phyloP scores from a whole-genome alignment of 2,888 invertebrate species.

The Epistrophe grossulariae region DNA sequence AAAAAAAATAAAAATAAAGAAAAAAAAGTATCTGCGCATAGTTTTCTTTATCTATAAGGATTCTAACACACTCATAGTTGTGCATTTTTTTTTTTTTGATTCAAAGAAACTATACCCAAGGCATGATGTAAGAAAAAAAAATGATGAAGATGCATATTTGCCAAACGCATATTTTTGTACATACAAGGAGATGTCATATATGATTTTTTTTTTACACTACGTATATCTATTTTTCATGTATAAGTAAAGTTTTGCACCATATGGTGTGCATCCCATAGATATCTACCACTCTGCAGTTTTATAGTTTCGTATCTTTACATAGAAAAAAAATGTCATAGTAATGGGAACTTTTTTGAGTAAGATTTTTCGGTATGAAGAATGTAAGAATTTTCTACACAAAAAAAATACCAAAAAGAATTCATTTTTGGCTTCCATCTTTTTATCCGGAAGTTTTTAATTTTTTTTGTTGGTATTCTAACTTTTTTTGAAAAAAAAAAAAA shows the following conservation, averaged over 20 bases:
- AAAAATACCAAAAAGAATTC: constrained; percentile 51
- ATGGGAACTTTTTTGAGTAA: constrained; percentile 43
- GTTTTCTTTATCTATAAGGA: constrained; percentile 56
- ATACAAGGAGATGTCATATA: constrained; percentile 22
- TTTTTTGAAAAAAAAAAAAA: constrained; percentile 42
- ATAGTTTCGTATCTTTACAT: constrained; percentile 28
- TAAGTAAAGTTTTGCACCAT: constrained; percentile 51
- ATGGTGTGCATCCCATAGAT: constrained; percentile 56
- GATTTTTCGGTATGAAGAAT: background rate
- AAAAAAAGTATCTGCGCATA: constrained; percentile 57
- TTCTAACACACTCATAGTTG: constrained; percentile 57
- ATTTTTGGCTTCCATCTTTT: constrained; percentile 59
- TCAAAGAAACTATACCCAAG: constrained; percentile 41
- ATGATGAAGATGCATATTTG: constrained; percentile 56
- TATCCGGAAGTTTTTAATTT: constrained; percentile 45
- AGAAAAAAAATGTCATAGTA: constrained; percentile 54
- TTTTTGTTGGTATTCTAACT: background rate
- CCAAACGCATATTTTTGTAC: constrained; percentile 57
- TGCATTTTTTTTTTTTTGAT: constrained; percentile 58
- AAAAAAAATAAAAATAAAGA: constrained; percentile 23
- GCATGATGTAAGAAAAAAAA: constrained; percentile 17
- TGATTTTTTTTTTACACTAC: background rate
- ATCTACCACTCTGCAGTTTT: background rate
- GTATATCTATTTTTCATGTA: background rate
- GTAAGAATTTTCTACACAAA: background rate